Evolutionary conservation across 2,888 invertebrate genomes (phyloP).

Genomic region (Noctua janthe): DNA sequence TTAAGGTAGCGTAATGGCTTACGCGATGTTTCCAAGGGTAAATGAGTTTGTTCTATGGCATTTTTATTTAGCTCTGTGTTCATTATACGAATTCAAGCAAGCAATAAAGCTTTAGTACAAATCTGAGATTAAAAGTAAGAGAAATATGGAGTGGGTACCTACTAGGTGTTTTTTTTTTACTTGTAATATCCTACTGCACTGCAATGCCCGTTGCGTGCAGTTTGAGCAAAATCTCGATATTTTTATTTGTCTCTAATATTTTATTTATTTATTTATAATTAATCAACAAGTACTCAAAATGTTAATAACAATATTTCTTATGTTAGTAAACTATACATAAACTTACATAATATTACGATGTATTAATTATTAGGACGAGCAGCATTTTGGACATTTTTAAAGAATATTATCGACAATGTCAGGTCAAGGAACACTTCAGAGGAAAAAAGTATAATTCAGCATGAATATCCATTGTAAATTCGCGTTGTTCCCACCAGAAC

Average conservation of each 20-base stretch:
- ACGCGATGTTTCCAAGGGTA: slow-evolving; percentile 31
- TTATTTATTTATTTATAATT: too few species aligned
- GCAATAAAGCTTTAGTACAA: slow-evolving; percentile 7
- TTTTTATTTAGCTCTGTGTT: slow-evolving; percentile 29
- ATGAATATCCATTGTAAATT: background rate
- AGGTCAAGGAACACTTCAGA: background rate
- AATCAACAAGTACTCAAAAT: too few species aligned
- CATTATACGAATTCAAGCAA: slow-evolving; percentile 19
- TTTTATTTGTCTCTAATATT: too few species aligned
- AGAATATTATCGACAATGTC: background rate
- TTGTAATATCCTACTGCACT: background rate
- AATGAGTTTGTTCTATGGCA: slow-evolving; percentile 41
- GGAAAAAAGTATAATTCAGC: background rate
- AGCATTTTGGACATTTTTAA: background rate
- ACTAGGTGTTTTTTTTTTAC: background rate
- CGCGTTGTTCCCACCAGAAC: background rate
- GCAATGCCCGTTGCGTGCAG: background rate
- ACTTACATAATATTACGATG: too few species aligned
- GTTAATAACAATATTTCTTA: too few species aligned
- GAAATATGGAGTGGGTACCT: background rate
- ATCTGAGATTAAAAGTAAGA: background rate
- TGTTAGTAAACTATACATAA: too few species aligned
- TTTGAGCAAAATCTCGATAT: background rate
- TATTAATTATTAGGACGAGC: too few species aligned
- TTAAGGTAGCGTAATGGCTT: slow-evolving; percentile 42